Percentiles rank a stretch among this genome's conserved stretches.
Evolutionary conservation across 2,888 invertebrate species (phyloP).

Genomic region (Venustoraphidia nigricollis): DNA sequence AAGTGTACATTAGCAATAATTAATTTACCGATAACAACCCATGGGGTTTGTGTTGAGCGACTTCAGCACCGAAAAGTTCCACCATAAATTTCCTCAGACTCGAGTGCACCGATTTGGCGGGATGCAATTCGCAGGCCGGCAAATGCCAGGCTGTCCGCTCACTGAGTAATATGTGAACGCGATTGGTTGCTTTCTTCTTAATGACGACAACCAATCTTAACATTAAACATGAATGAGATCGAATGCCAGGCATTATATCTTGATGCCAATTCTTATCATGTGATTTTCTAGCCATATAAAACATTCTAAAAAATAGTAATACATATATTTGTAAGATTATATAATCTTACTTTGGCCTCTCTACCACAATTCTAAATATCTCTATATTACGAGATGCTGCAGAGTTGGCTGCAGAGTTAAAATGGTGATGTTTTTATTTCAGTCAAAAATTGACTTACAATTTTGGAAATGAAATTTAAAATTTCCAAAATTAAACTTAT

Average conservation of each 20-base stretch:
- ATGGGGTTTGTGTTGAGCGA: constrained; percentile 69
- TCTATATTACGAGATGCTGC: too few relatives aligned
- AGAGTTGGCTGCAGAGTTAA: too few relatives aligned
- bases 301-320: constrained; percentile 15
- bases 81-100: constrained; percentile 81
- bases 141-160: constrained; percentile 73
- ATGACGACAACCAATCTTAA: constrained; percentile 66
- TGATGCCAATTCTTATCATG: constrained; percentile 46
- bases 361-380: too few relatives aligned
- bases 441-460: too few relatives aligned
- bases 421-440: too few relatives aligned
- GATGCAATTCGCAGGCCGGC: constrained; percentile 79
- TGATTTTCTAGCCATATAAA: constrained; percentile 15
- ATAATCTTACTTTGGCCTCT: too few relatives aligned
- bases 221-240: constrained; percentile 55
- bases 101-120: constrained; percentile 70
- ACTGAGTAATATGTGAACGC: constrained; percentile 69
- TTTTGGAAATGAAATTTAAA: too few relatives aligned
- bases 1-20: background rate
- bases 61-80: constrained; percentile 76
- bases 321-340: too few relatives aligned
- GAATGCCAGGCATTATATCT: constrained; percentile 51
- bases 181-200: constrained; percentile 66
- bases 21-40: constrained; percentile 49
- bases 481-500: too few relatives aligned